These are phyloP conservation scores for Galerucella calmariensis DNA, from an alignment of 2,888 invertebrate species.

Conservation along the genomic window DNA sequence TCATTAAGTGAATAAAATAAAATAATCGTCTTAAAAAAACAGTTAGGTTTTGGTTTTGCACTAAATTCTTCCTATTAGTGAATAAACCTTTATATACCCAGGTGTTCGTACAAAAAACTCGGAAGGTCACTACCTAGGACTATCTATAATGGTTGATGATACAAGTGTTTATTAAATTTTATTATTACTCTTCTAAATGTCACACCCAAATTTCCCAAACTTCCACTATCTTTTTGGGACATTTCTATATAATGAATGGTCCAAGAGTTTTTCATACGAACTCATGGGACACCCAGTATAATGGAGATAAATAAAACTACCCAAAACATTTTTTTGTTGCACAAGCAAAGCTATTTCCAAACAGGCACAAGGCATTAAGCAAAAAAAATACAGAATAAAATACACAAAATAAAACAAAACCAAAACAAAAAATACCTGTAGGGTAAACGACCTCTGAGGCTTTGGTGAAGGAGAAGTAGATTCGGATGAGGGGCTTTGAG, in stretches of 20 bases:
- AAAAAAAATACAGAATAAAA: slow-evolving; percentile 15
- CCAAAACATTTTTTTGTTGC: not conserved
- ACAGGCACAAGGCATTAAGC: slow-evolving; percentile 24
- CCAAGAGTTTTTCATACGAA: too few species aligned
- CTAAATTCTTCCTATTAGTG: slow-evolving; percentile 2
- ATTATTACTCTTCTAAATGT: too few species aligned
- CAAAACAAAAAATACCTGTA: slow-evolving; percentile 66
- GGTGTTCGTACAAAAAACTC: too few species aligned
- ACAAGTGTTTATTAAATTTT: too few species aligned
- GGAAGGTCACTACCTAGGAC: too few species aligned
- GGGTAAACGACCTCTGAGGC: slow-evolving; percentile 71
- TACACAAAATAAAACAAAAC: slow-evolving; percentile 35
- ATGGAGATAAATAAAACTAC: not conserved
- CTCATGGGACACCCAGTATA: not conserved
- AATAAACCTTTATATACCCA: not conserved
- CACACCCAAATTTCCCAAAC: too few species aligned
- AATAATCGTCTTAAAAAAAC: not conserved
- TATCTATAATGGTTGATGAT: too few species aligned
- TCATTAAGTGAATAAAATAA: not conserved
- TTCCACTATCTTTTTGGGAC: too few species aligned
- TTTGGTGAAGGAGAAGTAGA: slow-evolving; percentile 63
- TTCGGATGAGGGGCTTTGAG: slow-evolving; percentile 59
- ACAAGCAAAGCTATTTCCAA: slow-evolving; percentile 33
- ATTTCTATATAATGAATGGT: too few species aligned
- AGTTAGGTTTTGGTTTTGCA: not conserved